Evolutionary conservation across 2,888 invertebrate genomes (phyloP), one percentile per base, ranked within the genome.

Genomic region (Osmoderma eremita): DNA sequence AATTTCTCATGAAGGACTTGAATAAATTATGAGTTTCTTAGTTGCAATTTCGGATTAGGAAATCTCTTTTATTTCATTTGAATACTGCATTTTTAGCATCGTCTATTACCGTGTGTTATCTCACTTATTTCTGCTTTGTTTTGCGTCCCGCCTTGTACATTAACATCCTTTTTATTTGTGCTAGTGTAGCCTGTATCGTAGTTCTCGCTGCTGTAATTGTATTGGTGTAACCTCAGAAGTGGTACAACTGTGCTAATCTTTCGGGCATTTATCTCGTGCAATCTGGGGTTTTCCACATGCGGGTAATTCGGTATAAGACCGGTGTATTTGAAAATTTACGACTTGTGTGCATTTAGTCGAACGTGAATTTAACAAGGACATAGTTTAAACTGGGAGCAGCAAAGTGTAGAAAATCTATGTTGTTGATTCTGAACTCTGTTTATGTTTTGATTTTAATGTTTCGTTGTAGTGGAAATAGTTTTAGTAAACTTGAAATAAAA

Each of bases 11-110:
- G 45, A 38, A 56, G 22, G 38, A 38, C 20, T 56, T 22, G 24
- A 64, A 58, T 42, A 68, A 68, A 51, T 58, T 68, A 30, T 68
- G 41, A 56, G 10, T 13, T 18, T 17, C 45, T 5, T 50, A 17
- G 3, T 50, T 50, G 18, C 13, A 22, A 18, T 20, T 51, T 51
- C 20, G 17, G 6, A n/a, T 8, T 18, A 50, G 20, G n/a, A 50
- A 50, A 49, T 49, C 3, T 15, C n/a, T 12, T 15, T 12, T 41
- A 3, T 3, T 42, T 3, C 10, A 6, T 15, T 42, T 15, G 1
- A 42, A 42, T 36, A 42, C 17, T 17, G 42, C 17, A 3, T 42
- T 42, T 12, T 42, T 42, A 41, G 41, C 24, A 24, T 24, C 5
- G 3, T 24, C 5, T 8, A 30, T 5, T 30, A 6, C 30, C 10